phyloP scores from a whole-genome alignment of 2,888 invertebrate species.

The Acheta domesticus region DNA sequence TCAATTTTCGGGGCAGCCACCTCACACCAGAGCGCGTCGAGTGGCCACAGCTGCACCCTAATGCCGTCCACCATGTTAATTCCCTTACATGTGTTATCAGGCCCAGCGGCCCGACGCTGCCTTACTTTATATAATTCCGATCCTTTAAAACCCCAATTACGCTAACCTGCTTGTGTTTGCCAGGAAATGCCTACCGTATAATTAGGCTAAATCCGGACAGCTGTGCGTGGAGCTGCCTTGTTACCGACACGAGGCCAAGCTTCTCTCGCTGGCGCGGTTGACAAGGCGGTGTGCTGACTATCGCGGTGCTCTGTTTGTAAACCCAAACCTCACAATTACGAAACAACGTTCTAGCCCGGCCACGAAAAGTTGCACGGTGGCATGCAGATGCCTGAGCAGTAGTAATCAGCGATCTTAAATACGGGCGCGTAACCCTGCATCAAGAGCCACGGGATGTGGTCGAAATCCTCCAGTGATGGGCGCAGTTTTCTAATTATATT shows the following conservation, averaged over 20 bases:
- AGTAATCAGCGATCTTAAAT: conserved; percentile 18
- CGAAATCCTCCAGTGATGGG: neutral
- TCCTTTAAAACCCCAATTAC: conserved; percentile 1
- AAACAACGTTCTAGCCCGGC: neutral
- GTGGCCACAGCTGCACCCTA: neutral
- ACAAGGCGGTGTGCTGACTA: neutral
- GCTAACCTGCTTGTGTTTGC: neutral
- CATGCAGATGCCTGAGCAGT: neutral
- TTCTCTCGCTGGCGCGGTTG: neutral
- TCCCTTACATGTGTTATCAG: conserved; percentile 18
- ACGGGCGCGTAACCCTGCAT: neutral
- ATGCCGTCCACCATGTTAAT: neutral
- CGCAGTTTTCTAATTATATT: conserved; percentile 10
- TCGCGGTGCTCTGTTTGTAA: neutral
- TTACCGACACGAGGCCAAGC: neutral
- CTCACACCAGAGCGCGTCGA: neutral
- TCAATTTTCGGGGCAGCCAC: neutral
- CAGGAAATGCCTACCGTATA: neutral
- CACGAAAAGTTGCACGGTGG: conserved; percentile 6
- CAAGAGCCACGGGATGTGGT: neutral
- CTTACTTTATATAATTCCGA: conserved; percentile 1
- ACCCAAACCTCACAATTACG: neutral
- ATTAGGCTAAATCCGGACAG: conserved; percentile 9
- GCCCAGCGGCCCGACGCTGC: neutral
- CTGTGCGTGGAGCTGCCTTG: neutral